Base-by-base conservation (phyloP, 1,140 invertebrate genomes). In the Bombus sibiricus region DNA sequence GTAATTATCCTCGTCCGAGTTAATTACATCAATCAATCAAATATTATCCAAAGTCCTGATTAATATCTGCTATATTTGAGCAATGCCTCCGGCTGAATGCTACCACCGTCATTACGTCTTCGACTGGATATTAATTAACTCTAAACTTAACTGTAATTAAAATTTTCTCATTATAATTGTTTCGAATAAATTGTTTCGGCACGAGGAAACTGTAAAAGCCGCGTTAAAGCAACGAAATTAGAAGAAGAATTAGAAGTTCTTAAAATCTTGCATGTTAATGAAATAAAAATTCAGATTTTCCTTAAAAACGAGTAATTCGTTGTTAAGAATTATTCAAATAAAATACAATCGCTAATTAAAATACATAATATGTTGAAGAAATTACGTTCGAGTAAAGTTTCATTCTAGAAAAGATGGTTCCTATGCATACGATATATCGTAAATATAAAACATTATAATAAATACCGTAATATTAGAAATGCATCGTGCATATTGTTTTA, bases 71-170 rank as follows among this genome's bases (percentile, higher is more conserved):
- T 57, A 39, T 41, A 37, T 41, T 78, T 37, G 59, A 25, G 12
- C 59, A 47, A 62, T 79, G 86, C 68, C 57, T 74, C 25, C 25
- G 85, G 57, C 76, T 66, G 39, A 57, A 66, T 85, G n/a, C n/a
- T 68, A 74, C 68, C 12, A 5, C 2, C 34, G 69, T 39, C 37
- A 57, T 43, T 69, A 59, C 34, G 25, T 81, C 62, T 73, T 28
- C 28, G 73, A 53, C 22, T 39, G n/a, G 10, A 25, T 8, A 25
- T 47, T n/a, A 47, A 68, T 66, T n/a, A 39, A 53, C 47, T 8
- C 28, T 2, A 25, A 37, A 66, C 41, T 53, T 18, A 53, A 18
- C 8, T 32, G 9, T 47, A 79, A 68, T 28, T 79, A 34, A 37
- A 79, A 47, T 37, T 53, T 13, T 25, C 43, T 34, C 25, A 3